Base-by-base conservation (phyloP, 2,888 invertebrate genomes). In the Chamaedrilus cognettii region DNA sequence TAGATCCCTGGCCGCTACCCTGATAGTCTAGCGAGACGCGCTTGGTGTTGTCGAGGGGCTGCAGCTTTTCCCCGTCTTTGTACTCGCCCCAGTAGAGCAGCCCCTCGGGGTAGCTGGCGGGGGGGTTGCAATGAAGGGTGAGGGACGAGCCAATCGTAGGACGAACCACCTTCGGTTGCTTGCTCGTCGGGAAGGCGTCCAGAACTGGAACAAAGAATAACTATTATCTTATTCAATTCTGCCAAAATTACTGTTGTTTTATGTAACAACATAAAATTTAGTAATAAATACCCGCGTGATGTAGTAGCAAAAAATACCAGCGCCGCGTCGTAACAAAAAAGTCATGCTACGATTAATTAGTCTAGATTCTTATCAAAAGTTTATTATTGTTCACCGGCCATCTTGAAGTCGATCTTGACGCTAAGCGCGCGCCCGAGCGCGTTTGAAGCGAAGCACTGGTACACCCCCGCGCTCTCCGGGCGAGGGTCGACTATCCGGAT, bases 61-160 rank as follows among this genome's bases (percentile, higher is more conserved):
- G 7, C 42, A 42, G 42, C 42, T 19, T 42, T 19, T 42, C 11
- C 42, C 42, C 42, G 11, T 42, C 19, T 7, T 42, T 11, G 42
- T 42, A 11, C 42, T 42, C 42, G 42, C 42, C 42, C 42, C 42
- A 42, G 42, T 42, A 42, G 42, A 42, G 42, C 42, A 42, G 42
- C 42, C 42, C 42, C 19, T 7, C 7, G 7, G 42, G 42, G 42
- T 42, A 42, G 42, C 42, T 42, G 11, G 7, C 19, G 42, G 42
- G 42, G 11, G 42, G 42, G 42, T 42, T 7, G 19, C 42, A 42
- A 7, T 19, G 19, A 7, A 42, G 19, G 19, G 42, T 42, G 11
- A 11, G 42, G 11, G 42, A 19, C 7, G 42, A 11, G 11, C 42
- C 42, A 19, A 42, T 7, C 7, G 42, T 7, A 7, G 42, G 42